Evolutionary conservation across 2,113 vertebrate species (phyloP).

Genomic region (Myiagra hebetior): DNA sequence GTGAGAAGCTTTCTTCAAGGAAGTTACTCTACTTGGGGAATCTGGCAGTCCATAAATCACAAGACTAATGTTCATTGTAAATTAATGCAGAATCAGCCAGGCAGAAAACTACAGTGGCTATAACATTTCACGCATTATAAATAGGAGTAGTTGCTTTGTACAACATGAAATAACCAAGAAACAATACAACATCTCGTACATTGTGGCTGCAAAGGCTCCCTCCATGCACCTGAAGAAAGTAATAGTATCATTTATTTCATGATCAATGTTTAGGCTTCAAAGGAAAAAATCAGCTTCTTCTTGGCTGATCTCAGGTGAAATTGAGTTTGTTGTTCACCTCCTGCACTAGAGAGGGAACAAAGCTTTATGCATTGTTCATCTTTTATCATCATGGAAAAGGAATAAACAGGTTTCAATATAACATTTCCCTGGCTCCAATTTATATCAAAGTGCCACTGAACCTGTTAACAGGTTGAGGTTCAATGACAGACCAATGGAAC

Average conservation of each 20-base stretch:
- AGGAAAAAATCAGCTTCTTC: neutral
- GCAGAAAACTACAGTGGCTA: slow-evolving; percentile 10
- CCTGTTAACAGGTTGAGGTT: neutral
- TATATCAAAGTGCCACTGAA: neutral
- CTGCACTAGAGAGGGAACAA: neutral
- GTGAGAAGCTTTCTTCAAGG: neutral
- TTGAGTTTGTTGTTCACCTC: neutral
- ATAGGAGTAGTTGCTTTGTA: neutral
- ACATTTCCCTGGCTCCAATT: neutral
- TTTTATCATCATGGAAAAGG: neutral
- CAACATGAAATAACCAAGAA: neutral
- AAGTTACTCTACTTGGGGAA: neutral
- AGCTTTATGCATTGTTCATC: neutral
- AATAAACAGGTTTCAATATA: neutral
- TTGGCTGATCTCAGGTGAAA: neutral
- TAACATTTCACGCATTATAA: neutral
- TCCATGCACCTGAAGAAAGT: neutral
- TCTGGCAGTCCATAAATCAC: slow-evolving; percentile 20
- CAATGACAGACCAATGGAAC: neutral
- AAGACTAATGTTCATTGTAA: neutral
- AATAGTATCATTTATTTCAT: neutral
- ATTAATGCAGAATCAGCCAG: slow-evolving; percentile 13
- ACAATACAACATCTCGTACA: neutral
- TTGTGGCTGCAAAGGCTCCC: neutral
- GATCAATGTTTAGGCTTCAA: slow-evolving; percentile 7